Evolutionary conservation across 1,140 invertebrate genomes (phyloP).

Genomic region (Cydia amplana): DNA sequence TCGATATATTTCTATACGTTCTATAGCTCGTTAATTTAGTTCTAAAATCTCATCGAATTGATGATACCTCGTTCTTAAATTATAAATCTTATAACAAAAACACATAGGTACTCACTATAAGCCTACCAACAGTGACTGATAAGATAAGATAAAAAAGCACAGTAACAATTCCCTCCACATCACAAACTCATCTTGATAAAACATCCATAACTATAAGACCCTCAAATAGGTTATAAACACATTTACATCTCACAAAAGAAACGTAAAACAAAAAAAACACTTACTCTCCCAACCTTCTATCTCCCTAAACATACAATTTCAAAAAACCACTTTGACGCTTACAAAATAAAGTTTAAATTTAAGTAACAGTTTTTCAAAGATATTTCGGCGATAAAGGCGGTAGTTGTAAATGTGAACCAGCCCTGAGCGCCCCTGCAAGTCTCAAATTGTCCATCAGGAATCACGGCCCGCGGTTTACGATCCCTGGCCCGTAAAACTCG

Average conservation of each 20-base stretch:
- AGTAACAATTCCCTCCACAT: not conserved
- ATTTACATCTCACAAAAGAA: conserved; percentile 25
- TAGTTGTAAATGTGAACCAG: not conserved
- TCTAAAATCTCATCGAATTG: too few relatives aligned
- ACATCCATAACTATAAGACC: conserved; percentile 9
- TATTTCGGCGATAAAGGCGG: not conserved
- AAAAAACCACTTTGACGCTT: too few relatives aligned
- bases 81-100: too few relatives aligned
- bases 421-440: conserved; percentile 42
- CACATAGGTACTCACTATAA: too few relatives aligned
- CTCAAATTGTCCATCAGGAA: conserved; percentile 72
- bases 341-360: conserved; percentile 16
- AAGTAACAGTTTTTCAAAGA: not conserved
- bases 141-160: not conserved
- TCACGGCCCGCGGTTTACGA: conserved; percentile 57
- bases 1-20: too few relatives aligned
- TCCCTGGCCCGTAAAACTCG: conserved; percentile 55
- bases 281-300: not conserved
- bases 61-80: too few relatives aligned
- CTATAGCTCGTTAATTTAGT: too few relatives aligned
- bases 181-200: conserved; percentile 17
- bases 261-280: not conserved
- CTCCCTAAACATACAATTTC: not conserved
- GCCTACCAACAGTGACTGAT: too few relatives aligned
- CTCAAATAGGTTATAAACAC: conserved; percentile 23